Evolutionary conservation across 2,797 vertebrate genomes (phyloP).

Genomic region (Epinephelus coioides): DNA sequence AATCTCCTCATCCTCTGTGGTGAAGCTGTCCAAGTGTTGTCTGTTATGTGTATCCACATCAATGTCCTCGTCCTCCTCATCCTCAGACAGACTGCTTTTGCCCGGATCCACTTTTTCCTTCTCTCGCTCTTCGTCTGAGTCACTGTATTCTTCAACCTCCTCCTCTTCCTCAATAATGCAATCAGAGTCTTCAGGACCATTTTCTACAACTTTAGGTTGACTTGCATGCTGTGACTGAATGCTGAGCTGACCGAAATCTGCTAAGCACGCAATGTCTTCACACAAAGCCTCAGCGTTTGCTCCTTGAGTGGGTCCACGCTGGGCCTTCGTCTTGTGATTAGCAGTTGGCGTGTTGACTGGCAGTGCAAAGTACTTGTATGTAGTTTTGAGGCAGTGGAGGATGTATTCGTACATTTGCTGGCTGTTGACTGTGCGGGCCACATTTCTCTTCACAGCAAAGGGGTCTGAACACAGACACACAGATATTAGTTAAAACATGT

Average conservation of each 20-base stretch:
- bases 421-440: slow-evolving; percentile 94
- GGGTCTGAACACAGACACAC: slow-evolving; percentile 86
- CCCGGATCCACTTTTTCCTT: slow-evolving; percentile 77
- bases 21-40: slow-evolving; percentile 75
- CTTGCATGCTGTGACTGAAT: slow-evolving; percentile 45
- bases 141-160: slow-evolving; percentile 84
- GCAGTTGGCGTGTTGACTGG: slow-evolving; percentile 81
- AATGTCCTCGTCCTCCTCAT: slow-evolving; percentile 75
- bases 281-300: slow-evolving; percentile 14
- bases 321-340: slow-evolving; percentile 54
- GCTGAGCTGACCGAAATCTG: slow-evolving; percentile 62
- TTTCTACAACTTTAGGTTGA: slow-evolving; percentile 41
- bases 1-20: slow-evolving; percentile 86
- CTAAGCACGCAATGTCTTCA: slow-evolving; percentile 43
- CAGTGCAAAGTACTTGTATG: slow-evolving; percentile 96
- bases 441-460: slow-evolving; percentile 94
- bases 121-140: slow-evolving; percentile 85
- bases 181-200: slow-evolving; percentile 84
- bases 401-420: slow-evolving; percentile 94
- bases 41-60: slow-evolving; percentile 72
- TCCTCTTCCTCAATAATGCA: slow-evolving; percentile 88
- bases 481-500: neutral
- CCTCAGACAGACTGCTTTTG: slow-evolving; percentile 81
- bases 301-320: slow-evolving; percentile 26
- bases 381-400: slow-evolving; percentile 94